These are phyloP conservation scores for Scolopax mira DNA, from an alignment of 2,113 vertebrate genomes.

Conservation along the genomic window DNA sequence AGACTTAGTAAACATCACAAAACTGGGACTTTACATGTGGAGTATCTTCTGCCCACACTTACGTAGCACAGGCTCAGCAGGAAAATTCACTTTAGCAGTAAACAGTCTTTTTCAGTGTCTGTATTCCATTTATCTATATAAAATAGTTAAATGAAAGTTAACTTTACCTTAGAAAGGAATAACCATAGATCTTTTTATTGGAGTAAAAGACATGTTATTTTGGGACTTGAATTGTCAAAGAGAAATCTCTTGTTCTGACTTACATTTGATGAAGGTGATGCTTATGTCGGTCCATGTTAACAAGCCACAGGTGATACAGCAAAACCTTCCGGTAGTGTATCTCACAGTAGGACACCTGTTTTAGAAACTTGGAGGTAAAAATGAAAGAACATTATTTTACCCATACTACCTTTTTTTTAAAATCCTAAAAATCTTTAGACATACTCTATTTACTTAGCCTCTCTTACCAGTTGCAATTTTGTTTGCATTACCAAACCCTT, in stretches of 20 bases:
- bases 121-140: neutral
- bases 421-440: neutral
- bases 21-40: neutral
- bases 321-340: neutral
- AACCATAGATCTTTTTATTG: neutral
- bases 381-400: neutral
- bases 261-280: neutral
- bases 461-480: neutral
- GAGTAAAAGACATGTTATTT: neutral
- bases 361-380: neutral
- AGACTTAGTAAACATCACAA: neutral
- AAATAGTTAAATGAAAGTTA: neutral
- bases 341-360: neutral
- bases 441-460: neutral
- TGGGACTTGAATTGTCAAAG: neutral
- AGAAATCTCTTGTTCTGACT: neutral
- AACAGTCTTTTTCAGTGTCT: neutral
- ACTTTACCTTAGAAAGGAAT: neutral
- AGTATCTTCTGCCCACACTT: neutral
- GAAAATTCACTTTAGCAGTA: neutral
- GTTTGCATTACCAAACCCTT: neutral
- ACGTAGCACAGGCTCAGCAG: neutral
- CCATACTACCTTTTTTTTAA: accelerated
- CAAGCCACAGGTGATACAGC: neutral
- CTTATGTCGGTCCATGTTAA: neutral